Percentiles rank a stretch among this genome's conserved stretches.
phyloP scores from a whole-genome alignment of 2,113 vertebrate species.

The Brachyhypopomus occidentalis region DNA sequence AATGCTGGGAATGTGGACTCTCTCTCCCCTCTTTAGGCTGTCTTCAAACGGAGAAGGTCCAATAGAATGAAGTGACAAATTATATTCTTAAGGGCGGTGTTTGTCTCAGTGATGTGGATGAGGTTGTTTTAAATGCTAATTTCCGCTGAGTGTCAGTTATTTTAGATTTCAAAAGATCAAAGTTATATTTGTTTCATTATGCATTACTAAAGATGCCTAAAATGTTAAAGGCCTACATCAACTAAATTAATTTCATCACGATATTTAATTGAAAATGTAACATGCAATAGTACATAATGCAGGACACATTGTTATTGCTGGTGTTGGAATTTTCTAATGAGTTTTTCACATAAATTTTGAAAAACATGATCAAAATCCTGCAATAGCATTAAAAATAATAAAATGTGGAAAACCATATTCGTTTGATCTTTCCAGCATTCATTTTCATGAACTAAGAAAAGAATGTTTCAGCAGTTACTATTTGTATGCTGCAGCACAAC shows the following conservation, averaged over 20 bases:
- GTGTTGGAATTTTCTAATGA: neutral
- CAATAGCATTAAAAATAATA: too few species aligned
- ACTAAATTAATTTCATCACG: too few species aligned
- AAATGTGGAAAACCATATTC: too few species aligned
- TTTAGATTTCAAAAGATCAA: slow-evolving; percentile 24
- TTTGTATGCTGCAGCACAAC: too few species aligned
- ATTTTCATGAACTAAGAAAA: too few species aligned
- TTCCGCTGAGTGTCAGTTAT: slow-evolving; percentile 24
- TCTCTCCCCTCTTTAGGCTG: slow-evolving; percentile 49
- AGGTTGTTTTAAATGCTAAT: slow-evolving; percentile 39
- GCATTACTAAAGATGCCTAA: neutral
- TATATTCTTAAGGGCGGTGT: slow-evolving; percentile 37
- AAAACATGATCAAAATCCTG: too few species aligned
- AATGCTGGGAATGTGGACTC: slow-evolving; percentile 70
- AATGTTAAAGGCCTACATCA: slow-evolving; percentile 5
- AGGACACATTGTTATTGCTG: neutral
- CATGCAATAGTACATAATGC: neutral
- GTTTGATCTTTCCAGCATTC: too few species aligned
- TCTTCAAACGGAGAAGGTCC: slow-evolving; percentile 49
- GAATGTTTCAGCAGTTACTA: too few species aligned
- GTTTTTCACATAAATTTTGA: too few species aligned
- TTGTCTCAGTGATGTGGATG: slow-evolving; percentile 25
- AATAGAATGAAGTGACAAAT: slow-evolving; percentile 43
- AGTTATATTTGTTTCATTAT: neutral
- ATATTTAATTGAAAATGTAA: too few species aligned